Evolutionary conservation across 2,888 invertebrate genomes (phyloP).

Genomic region (Chironomus riparius): DNA sequence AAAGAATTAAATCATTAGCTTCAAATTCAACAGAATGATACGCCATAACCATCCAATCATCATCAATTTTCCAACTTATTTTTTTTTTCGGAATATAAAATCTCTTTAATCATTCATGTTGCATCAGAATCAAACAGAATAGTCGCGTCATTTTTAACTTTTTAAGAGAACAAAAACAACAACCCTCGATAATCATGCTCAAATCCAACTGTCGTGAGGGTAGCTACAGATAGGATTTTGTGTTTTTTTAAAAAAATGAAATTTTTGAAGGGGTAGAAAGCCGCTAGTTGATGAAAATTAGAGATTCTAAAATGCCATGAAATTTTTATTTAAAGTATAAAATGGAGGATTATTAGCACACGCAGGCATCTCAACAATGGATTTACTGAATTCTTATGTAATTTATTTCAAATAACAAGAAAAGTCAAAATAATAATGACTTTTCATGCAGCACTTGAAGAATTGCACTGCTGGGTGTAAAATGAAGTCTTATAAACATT

Average conservation of each 20-base stretch:
- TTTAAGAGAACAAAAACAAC: not conserved
- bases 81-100: not conserved
- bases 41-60: too few species aligned
- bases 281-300: not conserved
- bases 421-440: not conserved
- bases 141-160: conserved; percentile 22
- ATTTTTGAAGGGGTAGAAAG: not conserved
- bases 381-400: too few species aligned
- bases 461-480: not conserved
- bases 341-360: conserved; percentile 23
- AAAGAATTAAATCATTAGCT: too few species aligned
- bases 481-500: too few species aligned
- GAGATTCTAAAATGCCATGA: not conserved
- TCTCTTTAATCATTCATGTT: not conserved
- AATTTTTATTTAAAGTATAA: conserved; percentile 5
- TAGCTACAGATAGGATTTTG: conserved; percentile 11
- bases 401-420: not conserved
- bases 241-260: conserved; percentile 4
- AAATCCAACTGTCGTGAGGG: not conserved
- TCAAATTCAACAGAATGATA: too few species aligned
- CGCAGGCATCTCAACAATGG: not conserved
- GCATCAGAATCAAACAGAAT: not conserved
- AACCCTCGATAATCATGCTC: not conserved
- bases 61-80: too few species aligned
- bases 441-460: not conserved